Evolutionary conservation across 2,797 vertebrate genomes (phyloP).

Genomic region (Squalus acanthias): DNA sequence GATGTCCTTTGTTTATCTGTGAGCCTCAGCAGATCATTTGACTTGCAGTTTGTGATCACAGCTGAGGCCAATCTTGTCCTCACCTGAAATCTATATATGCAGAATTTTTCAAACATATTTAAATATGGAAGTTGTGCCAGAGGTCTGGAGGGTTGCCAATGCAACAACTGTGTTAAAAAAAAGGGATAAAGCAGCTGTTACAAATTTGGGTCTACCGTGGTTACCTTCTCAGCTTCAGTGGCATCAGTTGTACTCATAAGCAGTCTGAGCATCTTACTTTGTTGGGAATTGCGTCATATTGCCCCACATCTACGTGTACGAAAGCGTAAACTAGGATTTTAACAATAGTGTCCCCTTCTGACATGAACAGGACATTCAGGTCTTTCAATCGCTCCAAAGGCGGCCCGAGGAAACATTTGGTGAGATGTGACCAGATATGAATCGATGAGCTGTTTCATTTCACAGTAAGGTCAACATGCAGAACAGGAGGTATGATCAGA

Average conservation of each 20-base stretch:
- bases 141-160: neutral
- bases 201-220: neutral
- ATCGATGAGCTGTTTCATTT: neutral
- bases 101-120: neutral
- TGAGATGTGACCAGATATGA: neutral
- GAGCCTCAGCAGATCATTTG: neutral
- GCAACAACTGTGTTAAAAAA: neutral
- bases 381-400: neutral
- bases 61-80: neutral
- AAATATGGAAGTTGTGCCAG: neutral
- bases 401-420: neutral
- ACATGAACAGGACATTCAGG: neutral
- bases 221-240: neutral
- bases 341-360: neutral
- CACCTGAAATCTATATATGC: neutral
- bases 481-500: neutral
- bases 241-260: neutral
- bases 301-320: neutral
- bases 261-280: no score
- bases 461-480: neutral
- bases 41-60: neutral
- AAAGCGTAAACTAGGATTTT: neutral
- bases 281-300: neutral
- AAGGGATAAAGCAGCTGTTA: neutral
- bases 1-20: neutral